These are phyloP conservation scores for Pardosa pseudoannulata DNA, from an alignment of 2,888 invertebrate species.

Conservation along the genomic window DNA sequence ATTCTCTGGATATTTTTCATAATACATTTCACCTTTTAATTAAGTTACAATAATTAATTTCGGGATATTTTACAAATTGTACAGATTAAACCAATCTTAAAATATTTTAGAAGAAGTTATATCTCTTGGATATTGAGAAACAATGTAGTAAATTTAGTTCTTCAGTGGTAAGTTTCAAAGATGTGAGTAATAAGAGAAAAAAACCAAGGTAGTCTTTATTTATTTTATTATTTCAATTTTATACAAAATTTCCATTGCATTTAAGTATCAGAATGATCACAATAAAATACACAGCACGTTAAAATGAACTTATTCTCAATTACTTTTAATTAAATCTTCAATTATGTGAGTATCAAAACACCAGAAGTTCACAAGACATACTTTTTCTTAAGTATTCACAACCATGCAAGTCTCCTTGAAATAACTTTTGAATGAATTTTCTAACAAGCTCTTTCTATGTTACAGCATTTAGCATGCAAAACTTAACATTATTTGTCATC, in stretches of 20 bases:
- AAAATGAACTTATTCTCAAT: slow-evolving; percentile 16
- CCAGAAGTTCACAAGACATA: slow-evolving; percentile 29
- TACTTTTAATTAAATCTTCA: slow-evolving; percentile 8
- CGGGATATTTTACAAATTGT: no score
- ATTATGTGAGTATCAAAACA: slow-evolving; percentile 24
- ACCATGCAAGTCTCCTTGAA: slow-evolving; percentile 31
- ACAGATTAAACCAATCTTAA: no score
- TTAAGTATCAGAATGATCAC: slow-evolving; percentile 29
- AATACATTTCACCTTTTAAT: no score
- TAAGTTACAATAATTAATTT: no score
- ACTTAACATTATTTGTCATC: background rate
- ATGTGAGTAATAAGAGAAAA: no score
- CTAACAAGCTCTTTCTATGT: slow-evolving; percentile 61
- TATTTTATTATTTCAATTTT: slow-evolving; percentile 50
- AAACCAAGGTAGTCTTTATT: background rate
- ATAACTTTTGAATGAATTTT: background rate
- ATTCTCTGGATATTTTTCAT: no score
- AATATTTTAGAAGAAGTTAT: no score
- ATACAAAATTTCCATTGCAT: slow-evolving; percentile 40
- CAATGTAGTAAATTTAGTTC: no score
- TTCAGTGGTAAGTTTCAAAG: no score
- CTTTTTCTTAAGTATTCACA: slow-evolving; percentile 21
- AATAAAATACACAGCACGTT: slow-evolving; percentile 34
- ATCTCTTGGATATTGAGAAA: no score
- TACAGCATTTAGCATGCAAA: slow-evolving; percentile 41